Base-by-base conservation (phyloP, 2,113 vertebrate genomes). In the Rhinopomastus cyanomelas region DNA sequence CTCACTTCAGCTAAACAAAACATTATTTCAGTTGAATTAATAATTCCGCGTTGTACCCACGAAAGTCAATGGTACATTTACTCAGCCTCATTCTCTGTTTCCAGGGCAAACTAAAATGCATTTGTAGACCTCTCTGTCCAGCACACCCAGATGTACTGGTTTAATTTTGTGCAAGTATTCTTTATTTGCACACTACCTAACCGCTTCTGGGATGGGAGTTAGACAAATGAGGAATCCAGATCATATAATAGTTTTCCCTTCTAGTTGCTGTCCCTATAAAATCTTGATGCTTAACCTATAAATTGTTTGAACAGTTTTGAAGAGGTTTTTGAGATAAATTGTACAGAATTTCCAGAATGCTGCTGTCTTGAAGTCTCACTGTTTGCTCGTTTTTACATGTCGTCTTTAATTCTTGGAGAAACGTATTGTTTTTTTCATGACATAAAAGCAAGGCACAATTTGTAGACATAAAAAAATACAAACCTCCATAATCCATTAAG, bases 181-280 rank as follows among this genome's bases (percentile, higher is more conserved):
- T 86, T 74, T 92, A 88, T 81, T 92, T 93, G 57, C 66, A 60
- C 11, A 68, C 73, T 90, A 74, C 46, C 42, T 72, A 60, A 53
- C 21, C 49, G 32, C 61, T 36, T 26, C 71, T 88, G 39, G 71
- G 83, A 67, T 23, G 75, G 60, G 61, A 67, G 71, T 85, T 44
- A 91, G 64, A 83, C 67, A 92, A 89, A 56, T 32, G 39, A 89
- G 52, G 87, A 83, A 69, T 89, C 49, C 73, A 84, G 61, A 49
- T 60, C 36, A 9, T 73, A 57, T 23, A 65, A 15, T 30, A 81
- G 56, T 20, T 56, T 92, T 88, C 68, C 17, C 25, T 83, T 49
- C 44, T 39, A 67, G 65, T 78, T 3, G 2, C 30, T 36, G 34
- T 78, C 57, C 14, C 36, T 49, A 15, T 83, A 81, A 86, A 88